Evolutionary conservation across 1,140 invertebrate genomes (phyloP), one percentile per base, ranked within the genome.

Genomic region (Aphis craccivora): DNA sequence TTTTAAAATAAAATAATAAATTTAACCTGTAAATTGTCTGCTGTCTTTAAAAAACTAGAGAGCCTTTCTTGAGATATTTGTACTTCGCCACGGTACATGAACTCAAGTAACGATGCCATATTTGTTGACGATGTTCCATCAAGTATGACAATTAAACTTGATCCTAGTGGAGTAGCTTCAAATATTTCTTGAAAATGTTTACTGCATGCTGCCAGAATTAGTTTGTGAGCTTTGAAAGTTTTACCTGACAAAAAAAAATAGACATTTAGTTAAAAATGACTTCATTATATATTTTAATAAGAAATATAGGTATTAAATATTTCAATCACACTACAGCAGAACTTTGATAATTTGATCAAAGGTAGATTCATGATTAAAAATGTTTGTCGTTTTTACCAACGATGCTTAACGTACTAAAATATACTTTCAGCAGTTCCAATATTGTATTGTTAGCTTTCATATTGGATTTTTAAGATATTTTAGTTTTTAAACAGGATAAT

Each of bases 31-130:
- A 98, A 96, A 95, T 97, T 97, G 95, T 98, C 98, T 51, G 98
- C 98, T 90, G 98, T 98, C 95, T 98, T 98, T 93, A 98, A 96
- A 95, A 98, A 98, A 95, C 97, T 98, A 94, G 97, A 97, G 93
- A 98, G 96, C 94, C 97, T 97, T 95, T 98, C 97, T 95, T 98
- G 98, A 94, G 97, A 98, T 94, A 98, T 97, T 95, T 98, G 97
- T 94, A 98, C 98, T 95, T 98, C 98, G 22, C 98, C 98, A 95
- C 98, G 98, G 96, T 98, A 98, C 98, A 98, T 98, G 95, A 98
- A 98, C 95, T 98, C 98, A 93, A 98, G 96, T 84, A 98, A 96
- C 18, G 98, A 98, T 93, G 97, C 97, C 97, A 98, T 98, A 95
- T 98, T 98, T 94, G 97, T 96, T 76, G 98, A 97, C 94, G 97